A percentile compares a stretch with the other conserved stretches of the same genome.
Evolutionary conservation across 2,888 invertebrate species (phyloP).

Genomic region (Macroteleia sp.): DNA sequence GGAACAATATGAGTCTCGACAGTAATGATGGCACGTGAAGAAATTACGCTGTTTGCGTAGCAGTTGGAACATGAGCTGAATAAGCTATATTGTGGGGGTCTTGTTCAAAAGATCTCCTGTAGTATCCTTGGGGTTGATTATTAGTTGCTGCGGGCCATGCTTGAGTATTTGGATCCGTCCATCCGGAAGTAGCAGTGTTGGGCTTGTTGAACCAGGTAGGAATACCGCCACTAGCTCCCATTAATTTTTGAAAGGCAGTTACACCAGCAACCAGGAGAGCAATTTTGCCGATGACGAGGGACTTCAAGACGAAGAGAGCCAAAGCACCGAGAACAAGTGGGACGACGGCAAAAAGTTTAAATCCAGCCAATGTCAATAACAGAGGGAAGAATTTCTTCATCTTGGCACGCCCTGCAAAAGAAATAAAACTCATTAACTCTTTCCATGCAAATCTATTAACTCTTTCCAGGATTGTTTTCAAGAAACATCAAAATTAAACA

Average conservation of each 20-base stretch:
- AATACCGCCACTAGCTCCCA: conserved; percentile 85
- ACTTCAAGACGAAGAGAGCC: conserved; percentile 90
- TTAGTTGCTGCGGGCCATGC: conserved; percentile 74
- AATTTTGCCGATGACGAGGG: conserved; percentile 90
- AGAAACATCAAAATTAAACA: too few species aligned
- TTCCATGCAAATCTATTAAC: conserved; percentile 46
- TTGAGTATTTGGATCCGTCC: conserved; percentile 44
- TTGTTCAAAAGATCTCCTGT: conserved; percentile 84
- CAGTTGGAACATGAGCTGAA: conserved; percentile 86
- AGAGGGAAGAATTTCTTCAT: conserved; percentile 90
- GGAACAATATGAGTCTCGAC: conserved; percentile 50
- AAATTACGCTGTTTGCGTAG: conserved; percentile 54
- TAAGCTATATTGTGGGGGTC: conserved; percentile 90
- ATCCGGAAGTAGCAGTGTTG: conserved; percentile 65
- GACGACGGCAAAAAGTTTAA: conserved; percentile 89
- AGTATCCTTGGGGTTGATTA: conserved; percentile 76
- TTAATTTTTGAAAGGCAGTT: conserved; percentile 88
- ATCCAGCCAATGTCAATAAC: conserved; percentile 88
- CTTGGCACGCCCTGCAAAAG: conserved; percentile 87
- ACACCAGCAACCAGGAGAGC: conserved; percentile 90
- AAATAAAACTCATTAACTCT: conserved; percentile 55
- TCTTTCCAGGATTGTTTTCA: conserved; percentile 44
- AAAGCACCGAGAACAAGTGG: conserved; percentile 90
- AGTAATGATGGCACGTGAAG: conserved; percentile 25
- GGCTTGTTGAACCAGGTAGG: conserved; percentile 76